Percentiles rank a stretch among this genome's conserved stretches.
Conservation (phyloP, 2,113 vertebrate species). For the Phasianus colchicus region DNA sequence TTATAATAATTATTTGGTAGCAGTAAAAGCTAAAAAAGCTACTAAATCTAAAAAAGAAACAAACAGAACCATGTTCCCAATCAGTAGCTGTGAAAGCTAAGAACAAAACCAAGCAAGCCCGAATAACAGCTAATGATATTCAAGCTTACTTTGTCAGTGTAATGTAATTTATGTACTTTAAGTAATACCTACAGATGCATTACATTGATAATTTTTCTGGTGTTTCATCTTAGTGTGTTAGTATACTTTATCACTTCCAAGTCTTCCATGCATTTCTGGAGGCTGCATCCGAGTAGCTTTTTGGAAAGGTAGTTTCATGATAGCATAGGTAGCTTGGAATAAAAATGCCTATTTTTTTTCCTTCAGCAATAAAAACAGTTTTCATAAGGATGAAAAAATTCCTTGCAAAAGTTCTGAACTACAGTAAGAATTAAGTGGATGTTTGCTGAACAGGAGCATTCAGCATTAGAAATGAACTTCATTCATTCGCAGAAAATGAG, state of each 20-base stretch:
- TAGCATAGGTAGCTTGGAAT: neutral
- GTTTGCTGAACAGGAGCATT: neutral
- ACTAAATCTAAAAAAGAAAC: neutral
- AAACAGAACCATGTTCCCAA: neutral
- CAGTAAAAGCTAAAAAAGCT: neutral
- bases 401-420: neutral
- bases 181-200: neutral
- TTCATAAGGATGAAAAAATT: neutral
- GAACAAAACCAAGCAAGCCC: neutral
- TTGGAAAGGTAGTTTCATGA: neutral
- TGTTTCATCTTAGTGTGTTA: neutral
- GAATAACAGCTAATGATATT: neutral
- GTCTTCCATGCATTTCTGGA: neutral
- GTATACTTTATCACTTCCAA: neutral
- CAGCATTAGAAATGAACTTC: neutral
- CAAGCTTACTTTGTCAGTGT: neutral
- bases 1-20: neutral
- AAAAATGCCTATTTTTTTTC: neutral
- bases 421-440: neutral
- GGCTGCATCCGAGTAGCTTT: neutral
- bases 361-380: neutral
- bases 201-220: neutral
- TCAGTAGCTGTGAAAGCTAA: neutral
- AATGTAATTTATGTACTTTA: neutral
- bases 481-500: neutral